These are phyloP conservation scores for Pogonocherus hispidulus DNA, from an alignment of 2,888 invertebrate genomes.

Conservation along the genomic window DNA sequence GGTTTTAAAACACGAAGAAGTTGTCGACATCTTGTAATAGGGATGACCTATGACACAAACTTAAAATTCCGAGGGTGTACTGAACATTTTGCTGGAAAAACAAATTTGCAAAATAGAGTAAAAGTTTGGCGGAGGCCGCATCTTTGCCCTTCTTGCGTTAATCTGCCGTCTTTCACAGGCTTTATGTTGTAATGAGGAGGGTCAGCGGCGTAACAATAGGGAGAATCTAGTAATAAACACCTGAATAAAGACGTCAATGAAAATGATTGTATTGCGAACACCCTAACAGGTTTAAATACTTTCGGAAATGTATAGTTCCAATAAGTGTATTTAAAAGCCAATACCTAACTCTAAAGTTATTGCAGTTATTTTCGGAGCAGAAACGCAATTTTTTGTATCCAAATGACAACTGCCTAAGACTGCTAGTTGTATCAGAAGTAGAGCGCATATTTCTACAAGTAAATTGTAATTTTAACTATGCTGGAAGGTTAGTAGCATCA, in stretches of 20 bases:
- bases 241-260: no score
- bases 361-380: no score
- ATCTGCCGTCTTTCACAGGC: constrained; percentile 29
- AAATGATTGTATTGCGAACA: no score
- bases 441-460: no score
- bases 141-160: constrained; percentile 50
- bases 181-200: constrained; percentile 15
- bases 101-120: constrained; percentile 67
- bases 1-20: constrained; percentile 49
- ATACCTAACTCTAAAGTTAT: no score
- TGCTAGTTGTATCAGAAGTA: no score
- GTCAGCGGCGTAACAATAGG: constrained; percentile 12
- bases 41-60: constrained; percentile 63
- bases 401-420: no score
- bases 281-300: no score
- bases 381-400: no score
- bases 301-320: not conserved
- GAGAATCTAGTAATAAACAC: not conserved
- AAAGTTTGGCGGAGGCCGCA: constrained; percentile 57
- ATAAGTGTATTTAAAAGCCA: no score
- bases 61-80: constrained; percentile 65
- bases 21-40: constrained; percentile 58
- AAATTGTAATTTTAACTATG: no score
- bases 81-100: constrained; percentile 66
- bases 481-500: no score